phyloP scores from a whole-genome alignment of 2,113 vertebrate species.

The Lepus timidus region DNA sequence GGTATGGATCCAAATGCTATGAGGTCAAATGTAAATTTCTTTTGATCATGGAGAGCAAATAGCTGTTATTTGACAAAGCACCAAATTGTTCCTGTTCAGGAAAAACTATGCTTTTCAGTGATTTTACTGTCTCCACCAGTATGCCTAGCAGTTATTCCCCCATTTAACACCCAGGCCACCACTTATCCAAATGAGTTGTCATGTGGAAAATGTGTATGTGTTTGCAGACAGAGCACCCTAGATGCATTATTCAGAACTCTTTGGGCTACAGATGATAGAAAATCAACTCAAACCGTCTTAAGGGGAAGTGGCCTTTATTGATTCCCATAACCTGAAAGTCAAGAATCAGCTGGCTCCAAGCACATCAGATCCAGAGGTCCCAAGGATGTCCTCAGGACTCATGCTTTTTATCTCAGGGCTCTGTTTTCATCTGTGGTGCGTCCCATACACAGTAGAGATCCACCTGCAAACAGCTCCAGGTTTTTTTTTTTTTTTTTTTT shows the following conservation, averaged over 20 bases:
- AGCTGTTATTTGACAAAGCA: constrained; percentile 42
- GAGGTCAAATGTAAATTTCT: neutral
- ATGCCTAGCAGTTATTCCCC: neutral
- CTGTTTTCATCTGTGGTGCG: neutral
- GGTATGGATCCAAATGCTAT: neutral
- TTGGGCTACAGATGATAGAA: neutral
- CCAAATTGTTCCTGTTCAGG: constrained; percentile 15
- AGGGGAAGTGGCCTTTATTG: neutral
- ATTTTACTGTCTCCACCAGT: constrained; percentile 31
- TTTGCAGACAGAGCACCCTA: neutral
- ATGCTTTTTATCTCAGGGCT: neutral
- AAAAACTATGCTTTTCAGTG: constrained; percentile 30
- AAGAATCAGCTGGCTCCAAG: neutral
- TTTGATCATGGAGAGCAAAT: constrained; percentile 48
- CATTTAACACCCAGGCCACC: constrained; percentile 46
- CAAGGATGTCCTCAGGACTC: neutral
- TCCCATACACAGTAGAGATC: neutral
- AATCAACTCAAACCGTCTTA: constrained; percentile 9
- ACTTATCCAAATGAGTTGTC: constrained; percentile 62
- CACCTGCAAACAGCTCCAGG: neutral
- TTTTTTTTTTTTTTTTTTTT: neutral
- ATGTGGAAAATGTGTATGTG: constrained; percentile 27
- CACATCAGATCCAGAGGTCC: neutral
- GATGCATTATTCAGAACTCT: constrained; percentile 53
- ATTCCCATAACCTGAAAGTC: neutral